A percentile compares a stretch with the other conserved stretches of the same genome.
These are phyloP conservation scores for Rhinopomastus cyanomelas DNA, from an alignment of 2,113 vertebrate genomes.

Conservation along the genomic window DNA sequence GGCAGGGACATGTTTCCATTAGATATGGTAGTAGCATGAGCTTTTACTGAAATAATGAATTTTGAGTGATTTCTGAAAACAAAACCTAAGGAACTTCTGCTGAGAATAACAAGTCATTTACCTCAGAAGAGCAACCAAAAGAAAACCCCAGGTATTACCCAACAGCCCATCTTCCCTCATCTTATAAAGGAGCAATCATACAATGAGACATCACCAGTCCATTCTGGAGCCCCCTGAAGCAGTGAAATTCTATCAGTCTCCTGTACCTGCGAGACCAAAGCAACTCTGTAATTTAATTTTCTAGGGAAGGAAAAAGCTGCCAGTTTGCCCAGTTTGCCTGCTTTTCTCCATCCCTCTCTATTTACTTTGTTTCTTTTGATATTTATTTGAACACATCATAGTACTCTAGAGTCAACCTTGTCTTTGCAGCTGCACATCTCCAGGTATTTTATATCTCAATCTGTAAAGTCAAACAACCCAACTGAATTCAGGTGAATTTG, in stretches of 20 bases:
- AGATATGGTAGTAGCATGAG: background rate
- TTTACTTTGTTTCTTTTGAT: background rate
- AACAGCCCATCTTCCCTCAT: no score
- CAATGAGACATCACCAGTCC: no score
- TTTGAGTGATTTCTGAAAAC: no score
- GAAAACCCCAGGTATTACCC: no score
- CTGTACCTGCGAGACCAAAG: background rate
- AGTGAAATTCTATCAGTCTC: background rate
- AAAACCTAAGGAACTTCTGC: no score
- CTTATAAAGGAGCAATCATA: no score
- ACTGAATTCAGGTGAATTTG: no score
- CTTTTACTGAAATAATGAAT: background rate
- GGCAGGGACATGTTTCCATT: background rate
- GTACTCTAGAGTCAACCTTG: background rate
- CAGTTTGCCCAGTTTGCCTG: background rate
- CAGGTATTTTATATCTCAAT: background rate
- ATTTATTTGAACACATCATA: background rate
- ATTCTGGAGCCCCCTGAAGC: background rate
- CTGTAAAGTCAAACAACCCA: background rate
- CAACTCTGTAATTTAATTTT: background rate
- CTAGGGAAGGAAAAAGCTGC: background rate
- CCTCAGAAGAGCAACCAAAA: no score
- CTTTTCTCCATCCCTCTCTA: background rate
- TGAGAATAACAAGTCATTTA: no score
- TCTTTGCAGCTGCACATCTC: background rate